Evolutionary conservation across 1,140 invertebrate species (phyloP).

Genomic region (Elymnias hypermnestra): DNA sequence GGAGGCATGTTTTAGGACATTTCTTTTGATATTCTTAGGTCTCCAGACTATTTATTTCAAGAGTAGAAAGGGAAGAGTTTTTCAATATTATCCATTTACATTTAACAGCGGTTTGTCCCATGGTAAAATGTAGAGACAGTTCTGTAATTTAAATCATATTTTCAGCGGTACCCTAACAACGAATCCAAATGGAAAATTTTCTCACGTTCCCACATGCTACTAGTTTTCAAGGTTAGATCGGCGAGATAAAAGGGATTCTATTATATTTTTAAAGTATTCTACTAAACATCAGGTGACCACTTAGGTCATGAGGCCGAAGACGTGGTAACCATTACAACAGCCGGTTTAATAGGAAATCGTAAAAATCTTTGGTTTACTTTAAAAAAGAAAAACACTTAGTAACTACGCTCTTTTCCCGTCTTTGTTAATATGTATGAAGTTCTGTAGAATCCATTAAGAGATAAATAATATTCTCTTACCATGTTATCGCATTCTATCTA

Average conservation of each 20-base stretch:
- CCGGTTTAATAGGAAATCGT: conserved; percentile 21
- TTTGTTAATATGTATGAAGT: neutral
- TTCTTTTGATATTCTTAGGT: no score
- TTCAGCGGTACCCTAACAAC: conserved; percentile 2
- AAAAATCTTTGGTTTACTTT: conserved; percentile 14
- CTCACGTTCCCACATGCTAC: conserved; percentile 44
- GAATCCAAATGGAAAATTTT: conserved; percentile 31
- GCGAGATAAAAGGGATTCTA: conserved; percentile 31
- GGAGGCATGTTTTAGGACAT: no score
- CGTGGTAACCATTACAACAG: conserved; percentile 36
- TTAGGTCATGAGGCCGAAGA: conserved; percentile 39
- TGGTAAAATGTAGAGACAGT: no score
- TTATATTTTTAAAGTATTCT: conserved; percentile 26
- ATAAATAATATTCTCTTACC: no score
- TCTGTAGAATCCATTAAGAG: no score
- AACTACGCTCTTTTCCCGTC: neutral
- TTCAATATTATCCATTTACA: no score
- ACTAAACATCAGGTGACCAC: conserved; percentile 42
- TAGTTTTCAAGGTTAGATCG: conserved; percentile 50
- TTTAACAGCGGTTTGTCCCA: no score
- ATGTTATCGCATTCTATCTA: no score
- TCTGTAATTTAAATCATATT: no score
- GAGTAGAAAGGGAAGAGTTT: no score
- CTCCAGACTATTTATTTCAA: no score
- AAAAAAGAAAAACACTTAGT: neutral